Base-by-base conservation (phyloP, 2,888 invertebrate genomes). In the Abrostola tripartita region DNA sequence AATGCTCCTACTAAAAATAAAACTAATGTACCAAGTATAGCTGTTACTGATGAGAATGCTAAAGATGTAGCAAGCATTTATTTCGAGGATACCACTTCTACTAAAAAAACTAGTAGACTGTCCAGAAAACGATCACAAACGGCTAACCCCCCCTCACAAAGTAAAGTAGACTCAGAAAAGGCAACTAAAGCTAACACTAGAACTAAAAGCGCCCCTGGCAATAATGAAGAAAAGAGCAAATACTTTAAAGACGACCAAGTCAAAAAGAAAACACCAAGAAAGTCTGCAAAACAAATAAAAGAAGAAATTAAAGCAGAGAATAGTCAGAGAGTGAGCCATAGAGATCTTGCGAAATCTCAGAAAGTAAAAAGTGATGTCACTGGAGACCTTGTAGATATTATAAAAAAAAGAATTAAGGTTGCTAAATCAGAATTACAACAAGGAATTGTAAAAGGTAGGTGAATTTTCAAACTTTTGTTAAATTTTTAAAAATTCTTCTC, bases 311-410 rank as follows among this genome's bases (percentile, higher is more conserved):
- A 71, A 52, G 40, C 38, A 36, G 76, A 81, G 59, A 74, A 78
- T 61, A 76, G 81, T 37, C 82, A 86, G 64, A 90, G 94, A 83
- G 84, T 93, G 2, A 93, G 90, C 70, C 94, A 94, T 71, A 90
- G 81, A 85, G 93, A 94, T 81, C 74, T 94, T 40, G 56, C 63
- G 6, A 91, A 76, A 74, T 38, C 86, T 79, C 82, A 49, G 61
- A 50, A 86, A 85, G 58, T 47, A 77, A 41, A 90, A 88, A 88
- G 83, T 70, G 91, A 95, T 87, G 92, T 95, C 5, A 92, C 88
- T 54, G 86, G 85, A 51, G 95, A 95, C 76, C 90, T 96, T 38
- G 87, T 95, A n/a, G 83, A 89, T 61, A 89, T 96, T 55, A 89
- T 96, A 51, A 95, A 95, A 82, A 88, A 83, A 47, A 89, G 95